Base-by-base conservation (phyloP, 2,888 invertebrate species). In the Phaedon cochleariae region DNA sequence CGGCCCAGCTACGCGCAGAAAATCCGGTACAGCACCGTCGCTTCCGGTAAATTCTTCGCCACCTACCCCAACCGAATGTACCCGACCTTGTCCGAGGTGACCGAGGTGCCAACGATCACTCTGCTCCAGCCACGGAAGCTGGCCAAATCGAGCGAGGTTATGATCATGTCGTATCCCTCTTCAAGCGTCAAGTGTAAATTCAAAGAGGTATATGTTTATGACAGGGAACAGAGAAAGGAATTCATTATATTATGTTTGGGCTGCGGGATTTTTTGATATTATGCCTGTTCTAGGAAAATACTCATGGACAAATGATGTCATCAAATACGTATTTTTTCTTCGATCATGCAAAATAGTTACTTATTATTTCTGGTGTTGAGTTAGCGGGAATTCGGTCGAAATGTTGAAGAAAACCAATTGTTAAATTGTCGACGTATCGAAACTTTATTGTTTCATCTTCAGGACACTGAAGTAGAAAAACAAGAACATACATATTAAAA, bases 101-200 rank as follows among this genome's bases (percentile, higher is more conserved):
- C 66, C 10, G 66, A 64, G 20, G 62, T 90, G 20, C 66, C 74
- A 0, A 68, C 72, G 10, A 63, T 70, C 7, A 69, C 65, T 9
- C 65, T 70, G 4, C 48, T 69, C 12, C 61, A 69, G 9, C 65
- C 65, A 7, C 58, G 62, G 6, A 66, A 26, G 17, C 15, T 66
- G 10, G 55, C 51, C 21, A 66, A 62, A 29, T 66, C 66, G 26
- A 66, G 66, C 49, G 66, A 66, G 31, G 34, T 62, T 17, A 53
- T 66, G 62, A 59, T 66, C 7, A 62, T 51, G 46, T 59, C 55
- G 15, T 66, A 66, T 18, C 54, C 62, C 2, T 66, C 66, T 15
- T 46, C 59, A 2, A 64, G 61, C 45, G 17, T 66, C 4, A 53
- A 41, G 17, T 62, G 49, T 15, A 66, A 66, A 37, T 29, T 37